A percentile compares a stretch with the other conserved stretches of the same genome.
Evolutionary conservation across 2,888 invertebrate genomes (phyloP).

Genomic region (Agriotes lineatus): DNA sequence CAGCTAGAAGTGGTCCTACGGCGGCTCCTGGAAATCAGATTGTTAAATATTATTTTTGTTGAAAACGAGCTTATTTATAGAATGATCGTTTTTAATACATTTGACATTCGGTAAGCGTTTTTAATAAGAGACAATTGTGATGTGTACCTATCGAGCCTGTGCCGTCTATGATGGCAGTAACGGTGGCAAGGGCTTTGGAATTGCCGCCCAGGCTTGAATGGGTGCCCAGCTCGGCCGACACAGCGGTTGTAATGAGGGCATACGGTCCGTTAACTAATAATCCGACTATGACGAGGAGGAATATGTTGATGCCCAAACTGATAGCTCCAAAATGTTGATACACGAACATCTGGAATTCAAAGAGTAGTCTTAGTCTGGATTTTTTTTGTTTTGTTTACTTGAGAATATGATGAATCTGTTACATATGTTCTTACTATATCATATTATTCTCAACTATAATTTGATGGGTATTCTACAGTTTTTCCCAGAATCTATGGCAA

Average conservation of each 20-base stretch:
- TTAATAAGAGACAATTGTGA: neutral
- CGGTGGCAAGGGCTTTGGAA: constrained; percentile 92
- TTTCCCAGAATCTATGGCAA: too few relatives aligned
- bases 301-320: constrained; percentile 73
- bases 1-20: constrained; percentile 91
- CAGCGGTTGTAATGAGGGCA: constrained; percentile 95
- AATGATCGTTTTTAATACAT: too few relatives aligned
- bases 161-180: constrained; percentile 98
- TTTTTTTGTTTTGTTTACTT: too few relatives aligned
- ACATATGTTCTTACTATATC: too few relatives aligned
- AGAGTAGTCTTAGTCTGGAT: too few relatives aligned
- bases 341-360: constrained; percentile 76
- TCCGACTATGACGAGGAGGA: constrained; percentile 81
- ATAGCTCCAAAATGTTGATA: constrained; percentile 81
- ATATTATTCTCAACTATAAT: too few relatives aligned
- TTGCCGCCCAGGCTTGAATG: constrained; percentile 88
- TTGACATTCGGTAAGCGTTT: too few relatives aligned
- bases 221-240: constrained; percentile 93
- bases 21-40: constrained; percentile 80
- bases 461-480: too few relatives aligned
- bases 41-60: neutral
- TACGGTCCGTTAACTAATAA: constrained; percentile 95
- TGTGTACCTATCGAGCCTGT: constrained; percentile 86
- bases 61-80: neutral
- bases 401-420: too few relatives aligned